phyloP scores from a whole-genome alignment of 2,113 vertebrate genomes.

The Pseudorasbora parva region DNA sequence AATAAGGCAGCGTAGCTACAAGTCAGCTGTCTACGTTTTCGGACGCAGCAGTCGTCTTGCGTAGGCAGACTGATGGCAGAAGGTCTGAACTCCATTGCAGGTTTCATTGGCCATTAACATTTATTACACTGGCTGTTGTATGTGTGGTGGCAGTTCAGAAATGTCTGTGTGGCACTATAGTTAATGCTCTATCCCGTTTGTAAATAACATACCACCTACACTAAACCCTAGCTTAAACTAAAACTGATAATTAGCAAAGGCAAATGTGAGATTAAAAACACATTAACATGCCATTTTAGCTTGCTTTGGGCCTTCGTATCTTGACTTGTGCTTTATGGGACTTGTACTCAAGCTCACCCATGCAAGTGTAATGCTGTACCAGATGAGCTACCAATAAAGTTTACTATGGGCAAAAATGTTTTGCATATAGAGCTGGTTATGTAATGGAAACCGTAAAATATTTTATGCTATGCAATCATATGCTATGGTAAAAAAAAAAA shows the following conservation, averaged over 20 bases:
- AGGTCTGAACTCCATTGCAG: too few relatives aligned
- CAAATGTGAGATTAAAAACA: background rate
- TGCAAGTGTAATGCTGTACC: background rate
- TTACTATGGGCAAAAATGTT: background rate
- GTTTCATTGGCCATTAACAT: background rate
- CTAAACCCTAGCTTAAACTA: background rate
- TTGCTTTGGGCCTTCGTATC: background rate
- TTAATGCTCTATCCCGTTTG: background rate
- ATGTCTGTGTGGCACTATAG: background rate
- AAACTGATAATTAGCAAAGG: background rate
- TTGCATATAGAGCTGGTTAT: background rate
- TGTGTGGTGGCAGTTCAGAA: background rate
- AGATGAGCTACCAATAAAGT: background rate
- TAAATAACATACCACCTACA: background rate
- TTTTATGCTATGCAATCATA: too few relatives aligned
- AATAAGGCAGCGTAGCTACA: too few relatives aligned
- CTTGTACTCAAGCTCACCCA: too few relatives aligned
- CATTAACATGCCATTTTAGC: background rate
- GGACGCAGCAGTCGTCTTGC: too few relatives aligned
- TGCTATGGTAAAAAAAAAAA: too few relatives aligned
- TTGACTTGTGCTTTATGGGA: background rate
- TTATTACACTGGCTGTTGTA: background rate
- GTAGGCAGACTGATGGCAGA: too few relatives aligned
- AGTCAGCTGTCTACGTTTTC: too few relatives aligned
- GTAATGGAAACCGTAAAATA: too few relatives aligned